Base-by-base conservation (phyloP, 2,113 vertebrate genomes). In the Cairina moschata region DNA sequence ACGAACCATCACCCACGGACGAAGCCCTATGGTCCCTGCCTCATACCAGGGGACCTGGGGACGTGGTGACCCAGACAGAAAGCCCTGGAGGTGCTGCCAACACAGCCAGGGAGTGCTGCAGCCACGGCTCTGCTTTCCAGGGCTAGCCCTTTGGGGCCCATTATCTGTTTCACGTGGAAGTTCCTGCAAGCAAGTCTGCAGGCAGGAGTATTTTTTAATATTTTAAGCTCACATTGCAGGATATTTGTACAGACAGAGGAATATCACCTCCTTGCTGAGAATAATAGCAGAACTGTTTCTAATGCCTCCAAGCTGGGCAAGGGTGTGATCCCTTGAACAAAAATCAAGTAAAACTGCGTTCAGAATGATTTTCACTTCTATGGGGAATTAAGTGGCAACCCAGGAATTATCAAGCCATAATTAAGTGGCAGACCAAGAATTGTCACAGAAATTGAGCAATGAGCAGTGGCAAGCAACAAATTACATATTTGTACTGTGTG, bases 1-100 rank as follows among this genome's bases (percentile, higher is more conserved):
- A 3, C 1, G 3, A 4, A 40, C n/a, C 1, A 0, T 38, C 31
- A 63, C 22, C 17, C 1, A 2, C 18, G 26, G 17, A 21, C 13
- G 28, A 87, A 80, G 36, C 20, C 10, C 10, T 1, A 1, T 0
- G 1, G 76, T 14, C 23, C 36, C 48, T 69, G 42, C 13, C 16
- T 9, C 14, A n/a, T 1, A 1, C 11, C 54, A 14, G 1, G 5
- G 54, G 22, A 85, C 32, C 22, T 40, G 26, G 36, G 26, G 36
- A 11, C 46, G 5, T 48, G 46, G 46, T 20, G 20, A 11, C 26
- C 11, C 17, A 18, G 17, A 28, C 17, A 38, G 69, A 26, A 21
- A 17, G 48, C 18, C 34, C 48, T 34, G 48, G 34, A 20, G 48
- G 28, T 14, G 6, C 26, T 34, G 26, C 31, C 36, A 63, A 31